Conservation (phyloP, 92 coral and sea anemone genomes). For the Isaurus tuberculatus region DNA sequence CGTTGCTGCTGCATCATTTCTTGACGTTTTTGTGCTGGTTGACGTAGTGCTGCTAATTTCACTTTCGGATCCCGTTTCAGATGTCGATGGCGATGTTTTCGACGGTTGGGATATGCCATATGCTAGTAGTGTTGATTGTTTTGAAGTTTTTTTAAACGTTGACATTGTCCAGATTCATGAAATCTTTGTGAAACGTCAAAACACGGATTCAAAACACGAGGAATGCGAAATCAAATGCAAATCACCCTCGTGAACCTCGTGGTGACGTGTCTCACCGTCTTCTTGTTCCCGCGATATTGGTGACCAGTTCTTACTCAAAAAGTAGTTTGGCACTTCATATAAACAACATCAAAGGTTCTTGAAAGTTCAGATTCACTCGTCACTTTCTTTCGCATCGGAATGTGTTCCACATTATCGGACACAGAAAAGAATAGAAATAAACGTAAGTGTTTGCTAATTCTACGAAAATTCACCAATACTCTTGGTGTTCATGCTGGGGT, state of each 20-base stretch:
- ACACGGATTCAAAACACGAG: background rate
- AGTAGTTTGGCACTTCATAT: no score
- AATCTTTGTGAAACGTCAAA: background rate
- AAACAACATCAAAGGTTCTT: background rate
- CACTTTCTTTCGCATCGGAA: no score
- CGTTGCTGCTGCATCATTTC: no score
- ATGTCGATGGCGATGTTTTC: background rate
- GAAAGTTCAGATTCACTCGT: no score
- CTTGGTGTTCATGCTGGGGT: no score
- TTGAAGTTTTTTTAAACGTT: slow-evolving; percentile 1
- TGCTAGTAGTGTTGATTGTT: slow-evolving; percentile 13
- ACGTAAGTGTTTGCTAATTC: no score
- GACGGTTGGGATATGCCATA: slow-evolving; percentile 7
- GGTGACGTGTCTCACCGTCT: slow-evolving; percentile 33
- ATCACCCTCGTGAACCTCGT: background rate
- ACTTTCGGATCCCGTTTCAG: no score
- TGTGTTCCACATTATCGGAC: no score
- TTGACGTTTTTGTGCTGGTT: slow-evolving; percentile 13
- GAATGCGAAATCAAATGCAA: slow-evolving; percentile 3
- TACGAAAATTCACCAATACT: no score
- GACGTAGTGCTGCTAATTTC: slow-evolving; percentile 14
- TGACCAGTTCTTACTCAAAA: slow-evolving; percentile 14
- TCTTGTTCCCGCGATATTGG: slow-evolving; percentile 13
- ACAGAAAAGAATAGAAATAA: no score
- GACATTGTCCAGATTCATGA: slow-evolving; percentile 10